phyloP scores from a whole-genome alignment of 1,140 invertebrate species.

The Notospermus geniculatus region DNA sequence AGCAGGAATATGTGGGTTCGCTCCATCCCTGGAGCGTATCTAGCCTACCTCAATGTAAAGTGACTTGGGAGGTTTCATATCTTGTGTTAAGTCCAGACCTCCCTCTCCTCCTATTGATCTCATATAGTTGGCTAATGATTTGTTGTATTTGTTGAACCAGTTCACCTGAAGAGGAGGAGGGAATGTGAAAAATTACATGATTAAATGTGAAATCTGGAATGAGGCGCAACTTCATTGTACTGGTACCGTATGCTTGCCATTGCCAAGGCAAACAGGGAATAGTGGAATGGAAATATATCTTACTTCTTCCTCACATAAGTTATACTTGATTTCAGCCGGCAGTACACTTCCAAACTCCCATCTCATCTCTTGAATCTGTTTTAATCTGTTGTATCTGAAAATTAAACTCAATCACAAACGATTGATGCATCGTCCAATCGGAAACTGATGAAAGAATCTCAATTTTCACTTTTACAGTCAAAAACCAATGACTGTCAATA shows the following conservation, averaged over 20 bases:
- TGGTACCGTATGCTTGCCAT: background rate
- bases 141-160: conserved; percentile 88
- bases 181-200: conserved; percentile 11
- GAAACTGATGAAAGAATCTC: background rate
- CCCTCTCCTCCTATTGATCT: conserved; percentile 70
- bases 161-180: conserved; percentile 58
- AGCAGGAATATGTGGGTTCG: too few relatives aligned
- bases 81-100: conserved; percentile 82
- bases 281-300: background rate
- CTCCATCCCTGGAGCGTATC: too few relatives aligned
- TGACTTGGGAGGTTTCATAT: conserved; percentile 88
- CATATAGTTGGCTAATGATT: conserved; percentile 86
- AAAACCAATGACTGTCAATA: too few relatives aligned
- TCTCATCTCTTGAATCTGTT: conserved; percentile 74
- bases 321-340: conserved; percentile 77
- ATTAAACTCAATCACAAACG: conserved; percentile 6
- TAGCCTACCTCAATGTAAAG: conserved; percentile 83
- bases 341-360: conserved; percentile 93
- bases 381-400: conserved; percentile 72
- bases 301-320: conserved; percentile 77
- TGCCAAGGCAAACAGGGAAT: background rate
- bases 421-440: background rate
- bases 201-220: background rate
- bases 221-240: conserved; percentile 10
- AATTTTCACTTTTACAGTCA: too few relatives aligned